Evolutionary conservation across 2,113 vertebrate species (phyloP).

Genomic region (Calcarius ornatus): DNA sequence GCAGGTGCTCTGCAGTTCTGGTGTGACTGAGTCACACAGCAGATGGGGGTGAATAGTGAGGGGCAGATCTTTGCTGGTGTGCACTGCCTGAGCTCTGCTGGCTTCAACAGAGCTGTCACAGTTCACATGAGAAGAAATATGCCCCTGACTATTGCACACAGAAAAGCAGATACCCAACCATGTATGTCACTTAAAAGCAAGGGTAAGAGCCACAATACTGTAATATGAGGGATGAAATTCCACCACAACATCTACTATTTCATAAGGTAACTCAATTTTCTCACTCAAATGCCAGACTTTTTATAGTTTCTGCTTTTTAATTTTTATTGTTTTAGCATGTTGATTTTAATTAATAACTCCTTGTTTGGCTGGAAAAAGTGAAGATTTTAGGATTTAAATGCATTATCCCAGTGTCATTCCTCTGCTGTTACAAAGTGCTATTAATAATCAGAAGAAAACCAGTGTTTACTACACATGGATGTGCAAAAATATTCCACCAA

Average conservation of each 20-base stretch:
- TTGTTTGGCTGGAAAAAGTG: not conserved
- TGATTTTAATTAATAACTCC: not conserved
- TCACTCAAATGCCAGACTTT: not conserved
- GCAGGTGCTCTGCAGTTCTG: not conserved
- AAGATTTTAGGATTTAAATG: not conserved
- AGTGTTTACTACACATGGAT: not conserved
- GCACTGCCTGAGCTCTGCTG: not conserved
- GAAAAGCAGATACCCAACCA: not conserved
- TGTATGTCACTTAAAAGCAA: not conserved
- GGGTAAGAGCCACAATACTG: not conserved
- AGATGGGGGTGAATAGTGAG: not conserved
- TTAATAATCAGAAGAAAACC: not conserved
- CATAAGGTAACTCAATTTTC: not conserved
- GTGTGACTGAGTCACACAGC: not conserved
- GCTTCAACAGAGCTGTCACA: not conserved
- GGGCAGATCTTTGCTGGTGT: not conserved
- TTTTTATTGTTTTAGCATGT: not conserved
- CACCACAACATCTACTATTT: not conserved
- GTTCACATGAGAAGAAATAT: not conserved
- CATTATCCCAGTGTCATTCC: not conserved
- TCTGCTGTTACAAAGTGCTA: not conserved
- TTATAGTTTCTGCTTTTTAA: not conserved
- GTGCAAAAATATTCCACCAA: not conserved
- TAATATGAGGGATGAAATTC: not conserved
- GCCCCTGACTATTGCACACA: not conserved